Conservation (phyloP, 2,797 vertebrate species). For the Rhinella marina region DNA sequence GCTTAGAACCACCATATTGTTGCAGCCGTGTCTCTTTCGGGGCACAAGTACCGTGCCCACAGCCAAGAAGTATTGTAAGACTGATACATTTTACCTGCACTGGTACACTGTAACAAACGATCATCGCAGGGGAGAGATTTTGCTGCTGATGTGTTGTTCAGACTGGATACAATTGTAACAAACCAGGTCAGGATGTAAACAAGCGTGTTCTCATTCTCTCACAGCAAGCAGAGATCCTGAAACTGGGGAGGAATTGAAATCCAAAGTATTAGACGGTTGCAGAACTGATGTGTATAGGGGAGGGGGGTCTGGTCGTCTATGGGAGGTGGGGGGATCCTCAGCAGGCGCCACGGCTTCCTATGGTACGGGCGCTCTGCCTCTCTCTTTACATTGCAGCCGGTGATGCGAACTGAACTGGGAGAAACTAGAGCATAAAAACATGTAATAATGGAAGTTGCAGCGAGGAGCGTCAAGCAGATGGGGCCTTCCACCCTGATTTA, state of each 20-base stretch:
- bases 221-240: neutral
- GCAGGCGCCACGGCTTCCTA: neutral
- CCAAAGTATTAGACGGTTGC: neutral
- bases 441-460: conserved; percentile 67
- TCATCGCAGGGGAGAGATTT: neutral
- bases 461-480: conserved; percentile 80
- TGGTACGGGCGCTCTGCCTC: neutral
- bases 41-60: neutral
- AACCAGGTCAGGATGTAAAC: neutral
- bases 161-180: neutral
- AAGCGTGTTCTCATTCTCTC: neutral
- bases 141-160: neutral
- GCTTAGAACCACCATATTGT: too few species aligned
- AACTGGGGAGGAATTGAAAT: neutral
- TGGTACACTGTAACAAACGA: neutral
- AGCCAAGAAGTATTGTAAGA: neutral
- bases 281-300: neutral
- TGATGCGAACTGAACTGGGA: conserved; percentile 7
- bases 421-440: conserved; percentile 56
- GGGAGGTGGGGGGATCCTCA: neutral
- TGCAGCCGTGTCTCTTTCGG: too few species aligned
- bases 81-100: neutral
- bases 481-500: conserved; percentile 85
- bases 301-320: neutral
- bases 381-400: neutral